Evolutionary conservation across 1,140 invertebrate genomes (phyloP), one percentile per base, ranked within the genome.

Genomic region (Drosophila sechellia): DNA sequence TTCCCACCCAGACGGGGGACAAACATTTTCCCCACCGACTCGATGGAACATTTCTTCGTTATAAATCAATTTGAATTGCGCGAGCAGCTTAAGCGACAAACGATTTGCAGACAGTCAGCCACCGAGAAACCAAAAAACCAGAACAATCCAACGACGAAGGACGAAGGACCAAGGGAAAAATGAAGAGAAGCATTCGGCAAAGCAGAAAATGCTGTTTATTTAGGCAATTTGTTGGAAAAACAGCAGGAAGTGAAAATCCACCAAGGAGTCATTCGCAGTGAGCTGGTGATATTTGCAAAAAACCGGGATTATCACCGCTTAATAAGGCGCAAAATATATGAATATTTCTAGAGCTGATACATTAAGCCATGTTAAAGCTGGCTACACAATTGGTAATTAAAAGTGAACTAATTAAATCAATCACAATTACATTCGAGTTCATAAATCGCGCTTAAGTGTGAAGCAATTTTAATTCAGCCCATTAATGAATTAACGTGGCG

Each of bases 21-120:
- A 27, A 20, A 27, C 64, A 53, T 75, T 66, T 75, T 40, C 60
- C 57, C 50, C 52, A 59, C 46, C 58, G 61, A 73, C 73, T 78
- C 65, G 55, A 57, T 79, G 63, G 58, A 64, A 74, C 60, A 68
- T 74, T 77, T 77, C 59, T 54, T 45, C 46, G 74, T 69, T 70
- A 69, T 81, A 83, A 83, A 83, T 83, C 79, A 83, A 83, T 83
- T 83, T 83, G 63, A 83, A 69, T 78, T 74, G 74, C 73, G 74
- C 75, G 64, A 69, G 50, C 55, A 77, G 68, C 79, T 63, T 61
- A 73, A 81, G 63, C 59, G 73, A 74, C 76, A 79, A 79, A 73
- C 77, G 69, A 68, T 73, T 79, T 57, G 52, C 43, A 70, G 65
- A 31, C 54, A 74, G 10, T 13, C 52, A 53, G 27, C 50, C 35